A percentile compares a stretch with the other conserved stretches of the same genome.
phyloP scores from a whole-genome alignment of 2,888 invertebrate species.

The Hedya salicella region DNA sequence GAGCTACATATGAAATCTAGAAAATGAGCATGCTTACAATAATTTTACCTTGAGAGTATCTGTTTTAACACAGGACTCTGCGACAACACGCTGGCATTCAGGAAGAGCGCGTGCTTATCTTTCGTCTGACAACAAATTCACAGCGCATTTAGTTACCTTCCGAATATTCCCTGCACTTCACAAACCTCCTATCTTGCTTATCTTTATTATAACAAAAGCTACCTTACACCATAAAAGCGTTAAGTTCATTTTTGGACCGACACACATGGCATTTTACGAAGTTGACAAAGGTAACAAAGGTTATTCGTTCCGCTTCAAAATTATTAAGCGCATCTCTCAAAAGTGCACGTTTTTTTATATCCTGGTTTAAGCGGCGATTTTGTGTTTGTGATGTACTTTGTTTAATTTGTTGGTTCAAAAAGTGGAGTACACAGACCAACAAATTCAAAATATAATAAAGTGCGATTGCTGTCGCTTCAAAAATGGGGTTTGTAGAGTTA shows the following conservation, averaged over 20 bases:
- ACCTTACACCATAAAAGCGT: background rate
- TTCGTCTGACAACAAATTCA: slow-evolving; percentile 40
- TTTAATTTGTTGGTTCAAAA: background rate
- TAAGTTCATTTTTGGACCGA: background rate
- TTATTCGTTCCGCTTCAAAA: slow-evolving; percentile 24
- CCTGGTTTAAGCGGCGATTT: slow-evolving; percentile 7
- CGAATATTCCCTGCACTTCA: slow-evolving; percentile 26
- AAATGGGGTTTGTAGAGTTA: no score
- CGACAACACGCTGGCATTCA: slow-evolving; percentile 22
- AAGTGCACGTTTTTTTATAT: slow-evolving; percentile 16
- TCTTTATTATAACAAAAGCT: background rate
- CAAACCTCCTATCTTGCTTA: slow-evolving; percentile 13
- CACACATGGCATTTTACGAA: background rate
- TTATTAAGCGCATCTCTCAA: slow-evolving; percentile 25
- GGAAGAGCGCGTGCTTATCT: slow-evolving; percentile 42
- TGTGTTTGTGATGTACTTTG: background rate
- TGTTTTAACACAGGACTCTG: slow-evolving; percentile 11
- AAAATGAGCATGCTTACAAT: no score
- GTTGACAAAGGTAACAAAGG: background rate
- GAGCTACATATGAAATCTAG: no score
- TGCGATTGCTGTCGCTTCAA: no score
- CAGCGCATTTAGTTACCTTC: slow-evolving; percentile 42
- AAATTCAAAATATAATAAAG: no score
- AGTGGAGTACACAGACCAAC: no score
- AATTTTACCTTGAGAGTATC: background rate